Base-by-base conservation (phyloP, 2,113 vertebrate genomes). In the Mirounga angustirostris region DNA sequence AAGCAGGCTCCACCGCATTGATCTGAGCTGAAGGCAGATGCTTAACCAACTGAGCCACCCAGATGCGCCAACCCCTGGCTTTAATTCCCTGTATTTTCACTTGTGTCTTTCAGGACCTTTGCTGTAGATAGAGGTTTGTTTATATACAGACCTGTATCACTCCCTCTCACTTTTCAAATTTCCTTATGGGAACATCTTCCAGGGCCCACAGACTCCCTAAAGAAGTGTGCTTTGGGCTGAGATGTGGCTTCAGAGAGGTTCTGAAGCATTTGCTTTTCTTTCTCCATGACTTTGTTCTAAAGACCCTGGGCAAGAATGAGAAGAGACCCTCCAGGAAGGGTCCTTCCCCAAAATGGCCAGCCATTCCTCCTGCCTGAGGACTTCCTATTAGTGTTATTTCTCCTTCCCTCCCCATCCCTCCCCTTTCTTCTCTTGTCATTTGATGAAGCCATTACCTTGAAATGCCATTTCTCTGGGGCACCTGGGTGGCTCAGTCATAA, bases 1-100 rank as follows among this genome's bases (percentile, higher is more conserved):
- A 33, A 16, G 63, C 30, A 67, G 63, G 30, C 63, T 67, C 15
- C 58, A 3, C 14, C 1, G 6, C 63, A 67, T 67, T 67, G 63
- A 67, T 30, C 30, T 67, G 63, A 67, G 63, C 14, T 6, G 15
- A 33, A 67, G 63, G 63, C 63, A 33, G 63, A 4, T 3, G 63
- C 30, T 16, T 33, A 67, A 33, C 30, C 30, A 33, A 7, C 63
- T 67, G 63, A 65, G 63, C 30, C 63, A 16, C 63, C 63, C 30
- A 33, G 63, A 67, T 67, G 63, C 6, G 6, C 30, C 7, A 65
- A 40, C 50, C 73, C 24, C 71, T 81, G 54, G 21, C 58, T 76
- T 93, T 83, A 43, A n/a, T 85, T 82, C 54, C n/a, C 67, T 74
- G 30, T 14, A 33, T 85, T 90, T 96, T 63, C 52, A 84, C 30